These are phyloP conservation scores for Helicolenus hilgendorfi DNA, from an alignment of 2,797 vertebrate genomes.

Conservation along the genomic window DNA sequence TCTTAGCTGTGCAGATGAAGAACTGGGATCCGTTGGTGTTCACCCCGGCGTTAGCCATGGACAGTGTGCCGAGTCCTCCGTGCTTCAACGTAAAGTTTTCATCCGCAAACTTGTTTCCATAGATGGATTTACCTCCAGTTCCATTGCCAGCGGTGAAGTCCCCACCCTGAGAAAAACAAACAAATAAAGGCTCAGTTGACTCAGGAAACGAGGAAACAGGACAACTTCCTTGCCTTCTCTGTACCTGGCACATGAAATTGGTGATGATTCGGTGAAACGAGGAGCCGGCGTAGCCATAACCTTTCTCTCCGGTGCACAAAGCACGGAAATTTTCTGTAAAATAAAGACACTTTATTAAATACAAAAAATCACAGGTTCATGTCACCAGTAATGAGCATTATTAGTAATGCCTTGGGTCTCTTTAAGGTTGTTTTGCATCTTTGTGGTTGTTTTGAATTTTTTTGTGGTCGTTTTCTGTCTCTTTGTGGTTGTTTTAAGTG, in stretches of 20 bases:
- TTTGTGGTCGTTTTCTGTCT: too few species aligned
- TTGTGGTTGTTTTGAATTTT: too few species aligned
- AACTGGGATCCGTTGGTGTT: conserved; percentile 98
- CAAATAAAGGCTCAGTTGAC: neutral
- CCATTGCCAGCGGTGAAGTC: conserved; percentile 44
- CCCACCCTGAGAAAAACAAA: neutral
- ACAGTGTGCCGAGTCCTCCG: conserved; percentile 90
- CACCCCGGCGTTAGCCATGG: conserved; percentile 96
- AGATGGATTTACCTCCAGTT: conserved; percentile 97
- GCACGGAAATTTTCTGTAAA: conserved; percentile 88
- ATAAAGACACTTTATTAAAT: neutral
- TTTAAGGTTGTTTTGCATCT: neutral
- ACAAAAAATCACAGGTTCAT: too few species aligned
- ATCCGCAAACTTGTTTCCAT: conserved; percentile 94
- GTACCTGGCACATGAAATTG: conserved; percentile 88
- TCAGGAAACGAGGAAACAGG: neutral
- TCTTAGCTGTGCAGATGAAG: conserved; percentile 94
- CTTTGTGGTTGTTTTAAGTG: too few species aligned
- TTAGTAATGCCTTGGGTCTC: too few species aligned
- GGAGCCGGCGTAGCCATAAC: conserved; percentile 86
- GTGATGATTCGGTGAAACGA: conserved; percentile 87
- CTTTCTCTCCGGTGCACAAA: conserved; percentile 88
- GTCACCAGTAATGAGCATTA: neutral
- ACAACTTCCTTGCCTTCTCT: neutral
- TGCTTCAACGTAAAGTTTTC: conserved; percentile 97